Percentiles rank a stretch among this genome's conserved stretches.
These are phyloP conservation scores for Drosophila repleta DNA, from an alignment of 1,140 invertebrate genomes.

Conservation along the genomic window DNA sequence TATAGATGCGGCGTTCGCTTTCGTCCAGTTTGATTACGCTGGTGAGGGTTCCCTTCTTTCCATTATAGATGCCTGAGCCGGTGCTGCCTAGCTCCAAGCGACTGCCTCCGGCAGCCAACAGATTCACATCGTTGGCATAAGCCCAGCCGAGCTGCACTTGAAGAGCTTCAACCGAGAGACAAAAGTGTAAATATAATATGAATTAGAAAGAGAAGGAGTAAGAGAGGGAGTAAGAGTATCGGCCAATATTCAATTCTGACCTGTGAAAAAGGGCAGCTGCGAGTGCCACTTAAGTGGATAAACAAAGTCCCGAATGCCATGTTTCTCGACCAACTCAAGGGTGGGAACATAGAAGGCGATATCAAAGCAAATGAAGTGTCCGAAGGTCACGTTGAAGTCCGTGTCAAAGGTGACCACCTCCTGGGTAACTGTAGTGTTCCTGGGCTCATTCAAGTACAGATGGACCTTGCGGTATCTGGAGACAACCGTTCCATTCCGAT, in stretches of 20 bases:
- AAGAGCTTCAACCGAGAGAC: constrained; percentile 74
- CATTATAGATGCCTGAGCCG: constrained; percentile 84
- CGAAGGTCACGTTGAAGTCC: constrained; percentile 93
- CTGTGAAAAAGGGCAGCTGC: constrained; percentile 43
- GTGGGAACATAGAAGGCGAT: constrained; percentile 88
- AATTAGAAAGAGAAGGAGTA: not conserved
- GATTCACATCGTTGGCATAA: constrained; percentile 84
- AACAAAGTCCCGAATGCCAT: constrained; percentile 88
- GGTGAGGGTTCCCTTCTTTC: constrained; percentile 52
- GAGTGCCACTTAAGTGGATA: constrained; percentile 90
- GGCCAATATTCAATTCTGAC: too few species aligned
- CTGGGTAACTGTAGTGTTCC: constrained; percentile 58
- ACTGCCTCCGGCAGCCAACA: constrained; percentile 85
- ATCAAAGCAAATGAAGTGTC: constrained; percentile 92
- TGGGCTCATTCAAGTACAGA: constrained; percentile 85
- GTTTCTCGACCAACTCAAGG: constrained; percentile 43
- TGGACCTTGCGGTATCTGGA: constrained; percentile 91
- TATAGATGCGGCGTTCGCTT: constrained; percentile 53
- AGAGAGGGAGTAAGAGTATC: too few species aligned
- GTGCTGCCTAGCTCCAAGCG: constrained; percentile 71
- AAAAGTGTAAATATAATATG: not conserved
- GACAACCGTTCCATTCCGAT: constrained; percentile 85
- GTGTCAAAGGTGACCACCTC: constrained; percentile 88
- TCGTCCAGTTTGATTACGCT: constrained; percentile 50
- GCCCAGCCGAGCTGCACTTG: constrained; percentile 85